Conservation (phyloP, 1,140 invertebrate species). For the Magallana ariakensis region DNA sequence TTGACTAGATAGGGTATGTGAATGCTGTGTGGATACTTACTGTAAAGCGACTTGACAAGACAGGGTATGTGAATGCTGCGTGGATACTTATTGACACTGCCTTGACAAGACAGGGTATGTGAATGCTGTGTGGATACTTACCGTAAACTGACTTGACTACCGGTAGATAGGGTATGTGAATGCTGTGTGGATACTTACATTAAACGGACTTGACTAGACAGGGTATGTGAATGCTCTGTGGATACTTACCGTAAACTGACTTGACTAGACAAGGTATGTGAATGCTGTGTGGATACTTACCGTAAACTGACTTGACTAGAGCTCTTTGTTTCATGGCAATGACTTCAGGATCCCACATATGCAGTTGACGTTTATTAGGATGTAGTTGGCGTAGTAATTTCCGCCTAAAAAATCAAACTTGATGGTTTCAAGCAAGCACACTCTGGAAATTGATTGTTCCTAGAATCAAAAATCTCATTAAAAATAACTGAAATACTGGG, state of each 20-base stretch:
- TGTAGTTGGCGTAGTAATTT: constrained; percentile 70
- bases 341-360: constrained; percentile 76
- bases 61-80: background rate
- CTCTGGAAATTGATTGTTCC: too few relatives aligned
- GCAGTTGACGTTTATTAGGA: constrained; percentile 71
- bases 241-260: too few relatives aligned
- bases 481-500: too few relatives aligned
- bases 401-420: constrained; percentile 62
- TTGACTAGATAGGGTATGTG: too few relatives aligned
- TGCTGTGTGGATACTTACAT: background rate
- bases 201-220: too few relatives aligned
- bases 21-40: too few relatives aligned
- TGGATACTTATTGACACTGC: background rate
- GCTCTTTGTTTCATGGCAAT: constrained; percentile 75
- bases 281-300: constrained; percentile 54
- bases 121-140: too few relatives aligned
- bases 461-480: too few relatives aligned
- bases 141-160: too few relatives aligned
- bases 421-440: background rate
- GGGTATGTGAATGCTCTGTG: background rate
- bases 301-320: constrained; percentile 73
- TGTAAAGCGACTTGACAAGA: too few relatives aligned
- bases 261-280: too few relatives aligned
- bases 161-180: background rate
- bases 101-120: too few relatives aligned